Base-by-base conservation (phyloP, 2,888 invertebrate genomes). In the Graphium colonna region DNA sequence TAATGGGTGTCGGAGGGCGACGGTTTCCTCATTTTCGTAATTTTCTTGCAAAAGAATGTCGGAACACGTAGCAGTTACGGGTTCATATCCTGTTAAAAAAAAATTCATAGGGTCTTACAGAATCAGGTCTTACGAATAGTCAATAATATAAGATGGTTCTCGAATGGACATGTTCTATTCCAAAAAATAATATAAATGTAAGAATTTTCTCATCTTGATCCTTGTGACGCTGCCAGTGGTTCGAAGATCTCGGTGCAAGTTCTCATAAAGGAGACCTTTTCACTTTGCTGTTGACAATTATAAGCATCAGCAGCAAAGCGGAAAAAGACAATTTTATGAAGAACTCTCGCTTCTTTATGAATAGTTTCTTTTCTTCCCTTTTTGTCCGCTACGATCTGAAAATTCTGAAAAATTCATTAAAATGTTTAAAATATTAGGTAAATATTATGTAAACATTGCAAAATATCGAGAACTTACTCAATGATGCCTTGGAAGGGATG, bases 211-310 rank as follows among this genome's bases (percentile, higher is more conserved):
- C 8, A 31, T 31, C 31, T 31, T 10, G 5, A 9, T 31, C 8
- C 31, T 10, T 9, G 31, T 31, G 8, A 10, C 31, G 31, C 31
- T 10, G 9, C 1, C 8, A 1, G 31, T 31, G 9, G 10, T 31
- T 1, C 16, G 26, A 31, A 16, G 33, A 36, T n/a, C 56, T 44
- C 69, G 82, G 67, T 65, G 87, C 56, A 73, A 68, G 86, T 83
- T 85, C 89, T 82, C 82, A 89, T 89, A 90, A 89, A 89, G 89
- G 83, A 87, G 89, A 87, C 90, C 89, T 89, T 90, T 90, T 90
- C 90, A 82, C 88, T 90, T 85, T 90, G 89, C 90, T 89, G 90
- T 88, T 90, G 90, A 84, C 73, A 70, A 61, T 51, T n/a, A 42
- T 33, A 63, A 69, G 67, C 69, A 88, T 88, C 90, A 90, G 90